A percentile compares a stretch with the other conserved stretches of the same genome.
phyloP scores from a whole-genome alignment of 2,797 vertebrate species.

The Bradypodion ventrale region DNA sequence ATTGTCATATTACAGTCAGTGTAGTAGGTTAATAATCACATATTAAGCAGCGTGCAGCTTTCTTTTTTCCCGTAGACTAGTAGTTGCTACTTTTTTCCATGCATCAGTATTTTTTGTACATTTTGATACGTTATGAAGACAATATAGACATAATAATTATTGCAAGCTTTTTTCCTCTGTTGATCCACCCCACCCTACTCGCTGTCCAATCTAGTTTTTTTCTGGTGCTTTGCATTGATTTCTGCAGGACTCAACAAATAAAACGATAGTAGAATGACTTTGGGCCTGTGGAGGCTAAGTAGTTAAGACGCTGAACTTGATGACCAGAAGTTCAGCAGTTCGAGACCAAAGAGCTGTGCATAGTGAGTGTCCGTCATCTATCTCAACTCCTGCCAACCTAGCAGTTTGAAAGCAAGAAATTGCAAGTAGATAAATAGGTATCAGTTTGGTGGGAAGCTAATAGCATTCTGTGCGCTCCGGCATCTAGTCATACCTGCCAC shows the following conservation, averaged over 20 bases:
- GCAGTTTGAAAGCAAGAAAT: too few species aligned
- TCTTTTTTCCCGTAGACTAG: conserved; percentile 38
- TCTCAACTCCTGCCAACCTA: too few species aligned
- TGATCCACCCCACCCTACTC: background rate
- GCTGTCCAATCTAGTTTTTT: background rate
- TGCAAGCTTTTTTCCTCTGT: background rate
- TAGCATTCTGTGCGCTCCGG: too few species aligned
- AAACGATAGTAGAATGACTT: background rate
- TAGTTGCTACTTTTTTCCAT: conserved; percentile 20
- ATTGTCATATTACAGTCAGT: conserved; percentile 43
- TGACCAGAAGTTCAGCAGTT: too few species aligned
- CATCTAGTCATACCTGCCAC: too few species aligned
- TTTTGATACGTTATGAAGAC: conserved; percentile 15
- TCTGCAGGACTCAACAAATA: background rate
- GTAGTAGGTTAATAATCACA: background rate
- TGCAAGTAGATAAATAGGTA: too few species aligned
- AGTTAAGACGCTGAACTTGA: too few species aligned
- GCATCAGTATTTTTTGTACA: conserved; percentile 7
- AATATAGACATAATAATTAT: conserved; percentile 18
- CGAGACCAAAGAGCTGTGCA: background rate
- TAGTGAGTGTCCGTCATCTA: too few species aligned
- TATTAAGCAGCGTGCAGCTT: background rate
- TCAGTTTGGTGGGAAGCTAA: too few species aligned
- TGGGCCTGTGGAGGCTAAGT: too few species aligned
- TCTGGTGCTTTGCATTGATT: background rate